Conservation (phyloP, 2,888 invertebrate species). For the Nemotelus pantherinus region DNA sequence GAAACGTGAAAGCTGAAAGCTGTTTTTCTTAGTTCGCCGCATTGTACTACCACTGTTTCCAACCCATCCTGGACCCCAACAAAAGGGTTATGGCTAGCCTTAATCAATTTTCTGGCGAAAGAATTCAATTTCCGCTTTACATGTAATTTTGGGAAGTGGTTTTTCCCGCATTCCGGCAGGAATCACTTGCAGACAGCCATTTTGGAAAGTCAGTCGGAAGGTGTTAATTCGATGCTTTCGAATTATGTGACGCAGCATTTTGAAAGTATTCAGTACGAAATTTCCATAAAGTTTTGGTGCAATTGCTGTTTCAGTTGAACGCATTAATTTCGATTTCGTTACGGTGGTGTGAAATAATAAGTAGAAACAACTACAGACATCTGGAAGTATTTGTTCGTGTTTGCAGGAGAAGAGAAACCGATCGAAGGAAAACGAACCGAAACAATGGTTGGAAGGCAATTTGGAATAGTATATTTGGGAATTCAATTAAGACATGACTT, state of each 20-base stretch:
- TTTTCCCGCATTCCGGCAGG: neutral
- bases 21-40: neutral
- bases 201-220: conserved; percentile 2
- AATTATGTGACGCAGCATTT: neutral
- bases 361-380: neutral
- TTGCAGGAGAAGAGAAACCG: no score
- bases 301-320: neutral
- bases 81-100: conserved; percentile 1
- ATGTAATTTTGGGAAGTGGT: conserved; percentile 22
- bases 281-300: neutral
- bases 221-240: conserved; percentile 7
- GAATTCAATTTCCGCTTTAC: conserved; percentile 43
- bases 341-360: neutral
- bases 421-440: no score
- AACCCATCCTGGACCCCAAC: neutral
- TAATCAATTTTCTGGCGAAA: conserved; percentile 30
- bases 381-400: neutral
- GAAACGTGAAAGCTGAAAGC: conserved; percentile 10
- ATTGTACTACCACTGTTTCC: neutral
- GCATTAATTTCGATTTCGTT: conserved; percentile 6
- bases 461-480: neutral
- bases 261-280: neutral
- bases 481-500: neutral
- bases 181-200: neutral
- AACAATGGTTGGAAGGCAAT: no score